Percentiles rank a stretch among this genome's conserved stretches.
These are phyloP conservation scores for Physella acuta DNA, from an alignment of 1,140 invertebrate species.

Conservation along the genomic window DNA sequence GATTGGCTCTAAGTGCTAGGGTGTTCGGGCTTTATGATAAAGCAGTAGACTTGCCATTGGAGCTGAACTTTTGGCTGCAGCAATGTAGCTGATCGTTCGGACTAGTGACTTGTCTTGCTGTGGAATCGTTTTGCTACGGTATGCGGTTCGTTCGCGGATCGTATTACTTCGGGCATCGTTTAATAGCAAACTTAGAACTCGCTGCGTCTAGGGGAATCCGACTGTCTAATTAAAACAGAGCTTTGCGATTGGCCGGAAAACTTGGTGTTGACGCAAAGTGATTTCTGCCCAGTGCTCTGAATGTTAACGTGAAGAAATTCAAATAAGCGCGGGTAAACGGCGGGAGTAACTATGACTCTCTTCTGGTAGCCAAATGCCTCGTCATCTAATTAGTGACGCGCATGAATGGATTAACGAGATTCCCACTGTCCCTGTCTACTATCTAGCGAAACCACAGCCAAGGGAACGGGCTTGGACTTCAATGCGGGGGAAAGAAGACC, in stretches of 20 bases:
- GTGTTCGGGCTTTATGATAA: conserved; percentile 64
- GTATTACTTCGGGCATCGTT: conserved; percentile 1
- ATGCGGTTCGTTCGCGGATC: conserved; percentile 42
- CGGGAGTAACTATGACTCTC: too few species aligned
- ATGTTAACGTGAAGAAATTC: conserved; percentile 75
- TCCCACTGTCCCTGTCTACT: too few species aligned
- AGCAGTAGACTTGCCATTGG: conserved; percentile 70
- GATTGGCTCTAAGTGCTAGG: conserved; percentile 69
- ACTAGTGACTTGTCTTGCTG: conserved; percentile 1
- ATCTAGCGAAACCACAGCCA: too few species aligned
- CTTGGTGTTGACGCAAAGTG: conserved; percentile 75
- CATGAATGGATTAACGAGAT: too few species aligned
- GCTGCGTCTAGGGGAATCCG: conserved; percentile 70
- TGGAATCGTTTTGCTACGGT: conserved; percentile 65
- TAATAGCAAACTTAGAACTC: conserved; percentile 39
- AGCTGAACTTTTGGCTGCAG: conserved; percentile 71
- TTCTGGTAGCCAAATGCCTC: conserved; percentile 63
- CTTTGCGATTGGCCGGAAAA: conserved; percentile 76
- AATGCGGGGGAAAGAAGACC: conserved; percentile 67
- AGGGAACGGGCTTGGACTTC: conserved; percentile 76
- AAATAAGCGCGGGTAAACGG: too few species aligned
- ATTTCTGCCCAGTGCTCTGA: too few species aligned
- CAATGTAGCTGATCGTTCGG: not conserved
- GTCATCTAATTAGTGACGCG: conserved; percentile 68
- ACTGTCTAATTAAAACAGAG: conserved; percentile 81